phyloP scores from a whole-genome alignment of 2,797 vertebrate genomes.

The Distichodus sexfasciatus region DNA sequence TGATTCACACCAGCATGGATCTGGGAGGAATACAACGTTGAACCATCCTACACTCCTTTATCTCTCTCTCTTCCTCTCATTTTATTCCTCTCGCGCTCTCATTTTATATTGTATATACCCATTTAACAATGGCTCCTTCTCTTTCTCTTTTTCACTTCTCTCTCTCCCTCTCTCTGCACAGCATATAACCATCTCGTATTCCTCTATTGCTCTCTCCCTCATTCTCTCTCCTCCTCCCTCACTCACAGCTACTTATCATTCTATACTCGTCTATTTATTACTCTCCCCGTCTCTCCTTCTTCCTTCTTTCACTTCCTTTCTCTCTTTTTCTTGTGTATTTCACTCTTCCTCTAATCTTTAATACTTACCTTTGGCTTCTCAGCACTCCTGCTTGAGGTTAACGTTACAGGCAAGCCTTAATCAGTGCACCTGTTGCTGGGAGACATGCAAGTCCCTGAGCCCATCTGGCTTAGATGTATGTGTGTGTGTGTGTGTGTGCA shows the following conservation, averaged over 20 bases:
- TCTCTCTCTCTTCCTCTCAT: background rate
- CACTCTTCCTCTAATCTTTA: background rate
- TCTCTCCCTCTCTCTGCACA: background rate
- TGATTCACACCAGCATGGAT: slow-evolving; percentile 56
- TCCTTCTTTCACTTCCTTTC: background rate
- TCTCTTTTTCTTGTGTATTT: background rate
- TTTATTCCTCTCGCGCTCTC: background rate
- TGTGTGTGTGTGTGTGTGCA: slow-evolving; percentile 16
- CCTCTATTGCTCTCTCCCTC: background rate
- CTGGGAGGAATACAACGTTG: slow-evolving; percentile 53
- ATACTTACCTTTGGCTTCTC: no score
- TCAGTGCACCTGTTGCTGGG: slow-evolving; percentile 82
- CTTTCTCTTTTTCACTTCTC: slow-evolving; percentile 1
- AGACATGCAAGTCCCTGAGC: slow-evolving; percentile 80
- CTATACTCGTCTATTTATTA: background rate
- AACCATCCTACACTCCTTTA: slow-evolving; percentile 25
- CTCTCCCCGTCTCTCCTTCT: background rate
- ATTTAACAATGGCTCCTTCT: background rate
- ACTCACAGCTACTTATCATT: no score
- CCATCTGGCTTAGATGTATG: slow-evolving; percentile 71
- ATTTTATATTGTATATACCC: slow-evolving; percentile 51
- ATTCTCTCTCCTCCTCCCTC: background rate
- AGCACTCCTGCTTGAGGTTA: slow-evolving; percentile 29
- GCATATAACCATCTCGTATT: no score
- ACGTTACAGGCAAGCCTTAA: slow-evolving; percentile 65